Percentiles rank a stretch among this genome's conserved stretches.
phyloP scores from a whole-genome alignment of 2,888 invertebrate genomes.

The Tinea pellionella region DNA sequence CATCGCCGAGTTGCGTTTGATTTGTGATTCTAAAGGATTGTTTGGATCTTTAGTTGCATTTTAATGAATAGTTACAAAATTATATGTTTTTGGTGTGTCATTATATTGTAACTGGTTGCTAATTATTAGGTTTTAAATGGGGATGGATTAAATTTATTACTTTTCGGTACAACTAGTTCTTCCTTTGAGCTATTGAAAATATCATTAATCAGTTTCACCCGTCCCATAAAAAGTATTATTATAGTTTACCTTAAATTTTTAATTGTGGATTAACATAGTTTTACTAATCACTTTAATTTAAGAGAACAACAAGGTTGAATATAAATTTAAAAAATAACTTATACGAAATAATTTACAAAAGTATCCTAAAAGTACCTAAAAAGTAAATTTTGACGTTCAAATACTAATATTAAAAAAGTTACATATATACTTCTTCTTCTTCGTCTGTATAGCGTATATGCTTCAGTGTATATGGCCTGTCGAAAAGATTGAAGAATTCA shows the following conservation, averaged over 20 bases:
- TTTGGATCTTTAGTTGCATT: constrained; percentile 64
- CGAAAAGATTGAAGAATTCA: too few relatives aligned
- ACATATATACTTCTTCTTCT: too few relatives aligned
- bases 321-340: too few relatives aligned
- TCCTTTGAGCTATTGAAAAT: not conserved
- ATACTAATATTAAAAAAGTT: too few relatives aligned
- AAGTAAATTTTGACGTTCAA: too few relatives aligned
- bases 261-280: not conserved
- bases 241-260: not conserved
- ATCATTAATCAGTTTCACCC: not conserved
- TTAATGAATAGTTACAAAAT: constrained; percentile 63
- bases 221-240: not conserved
- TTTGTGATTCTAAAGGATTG: constrained; percentile 57
- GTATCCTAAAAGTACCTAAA: too few relatives aligned
- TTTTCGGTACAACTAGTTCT: not conserved
- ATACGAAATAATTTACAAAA: too few relatives aligned
- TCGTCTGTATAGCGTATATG: too few relatives aligned
- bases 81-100: constrained; percentile 52
- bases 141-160: constrained; percentile 1
- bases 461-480: too few relatives aligned
- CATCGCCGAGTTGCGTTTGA: constrained; percentile 55
- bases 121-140: constrained; percentile 55
- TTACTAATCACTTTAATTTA: not conserved
- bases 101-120: constrained; percentile 36
- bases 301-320: too few relatives aligned